Percentiles rank a stretch among this genome's conserved stretches.
Conservation (phyloP, 2,797 vertebrate species). For the Phyllotis vaccarum region DNA sequence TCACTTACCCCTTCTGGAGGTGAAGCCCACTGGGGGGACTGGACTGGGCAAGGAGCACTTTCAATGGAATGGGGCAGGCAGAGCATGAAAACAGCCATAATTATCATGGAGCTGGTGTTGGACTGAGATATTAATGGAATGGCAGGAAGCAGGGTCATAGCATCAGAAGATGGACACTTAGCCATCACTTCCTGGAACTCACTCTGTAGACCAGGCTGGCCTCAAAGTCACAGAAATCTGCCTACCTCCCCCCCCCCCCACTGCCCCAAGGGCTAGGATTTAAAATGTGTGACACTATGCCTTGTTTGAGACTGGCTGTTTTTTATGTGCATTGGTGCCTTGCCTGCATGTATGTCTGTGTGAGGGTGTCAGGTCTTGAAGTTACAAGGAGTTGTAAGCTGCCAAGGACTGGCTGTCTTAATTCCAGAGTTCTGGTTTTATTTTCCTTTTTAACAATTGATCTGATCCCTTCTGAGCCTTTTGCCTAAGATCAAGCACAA, state of each 20-base stretch:
- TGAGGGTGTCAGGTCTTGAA: too few species aligned
- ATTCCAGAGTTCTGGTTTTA: background rate
- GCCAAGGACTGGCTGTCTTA: background rate
- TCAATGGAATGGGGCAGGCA: background rate
- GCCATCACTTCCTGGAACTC: background rate
- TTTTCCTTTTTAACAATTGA: background rate
- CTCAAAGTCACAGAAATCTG: background rate
- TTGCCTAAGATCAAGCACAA: background rate
- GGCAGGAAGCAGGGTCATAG: background rate
- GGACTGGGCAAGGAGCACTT: background rate
- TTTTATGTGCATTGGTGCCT: too few species aligned
- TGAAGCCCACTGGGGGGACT: background rate
- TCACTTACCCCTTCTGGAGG: background rate
- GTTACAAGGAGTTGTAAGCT: too few species aligned
- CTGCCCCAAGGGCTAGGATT: background rate
- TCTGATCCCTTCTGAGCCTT: background rate
- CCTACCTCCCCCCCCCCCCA: background rate
- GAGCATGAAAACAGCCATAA: background rate
- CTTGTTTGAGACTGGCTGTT: background rate
- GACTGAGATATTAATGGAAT: background rate
- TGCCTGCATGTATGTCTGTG: too few species aligned
- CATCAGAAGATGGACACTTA: background rate
- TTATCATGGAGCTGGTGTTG: background rate
- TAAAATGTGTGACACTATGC: background rate
- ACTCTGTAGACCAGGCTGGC: background rate